These are phyloP conservation scores for Brachyalestes nurse DNA, from an alignment of 2,797 vertebrate genomes.

Conservation along the genomic window DNA sequence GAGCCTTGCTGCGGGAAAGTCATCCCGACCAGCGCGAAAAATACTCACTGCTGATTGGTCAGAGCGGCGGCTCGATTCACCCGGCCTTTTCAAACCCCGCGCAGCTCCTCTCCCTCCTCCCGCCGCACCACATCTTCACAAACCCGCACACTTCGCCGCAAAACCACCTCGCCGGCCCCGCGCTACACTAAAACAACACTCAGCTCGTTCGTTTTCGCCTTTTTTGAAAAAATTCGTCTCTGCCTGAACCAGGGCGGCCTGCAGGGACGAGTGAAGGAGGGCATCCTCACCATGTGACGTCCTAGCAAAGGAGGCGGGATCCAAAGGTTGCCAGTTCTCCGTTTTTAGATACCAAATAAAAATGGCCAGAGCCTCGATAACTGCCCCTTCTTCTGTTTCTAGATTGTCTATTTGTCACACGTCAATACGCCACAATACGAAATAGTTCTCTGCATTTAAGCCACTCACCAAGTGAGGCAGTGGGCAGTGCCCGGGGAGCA, in stretches of 20 bases:
- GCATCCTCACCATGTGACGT: conserved; percentile 61
- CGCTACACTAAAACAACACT: background rate
- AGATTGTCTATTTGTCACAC: too few relatives aligned
- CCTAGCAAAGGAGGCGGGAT: conserved; percentile 43
- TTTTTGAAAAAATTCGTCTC: conserved; percentile 34
- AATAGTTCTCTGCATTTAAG: too few relatives aligned
- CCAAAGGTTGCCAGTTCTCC: conserved; percentile 51
- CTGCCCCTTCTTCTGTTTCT: too few relatives aligned
- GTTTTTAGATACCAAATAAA: background rate
- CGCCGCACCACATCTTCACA: conserved; percentile 47
- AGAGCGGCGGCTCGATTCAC: conserved; percentile 77
- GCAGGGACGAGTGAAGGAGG: conserved; percentile 49
- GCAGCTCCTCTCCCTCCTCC: conserved; percentile 30
- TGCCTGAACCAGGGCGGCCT: conserved; percentile 41
- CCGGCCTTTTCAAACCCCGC: conserved; percentile 87
- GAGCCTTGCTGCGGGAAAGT: conserved; percentile 81
- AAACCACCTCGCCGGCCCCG: background rate
- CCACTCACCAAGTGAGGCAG: too few relatives aligned
- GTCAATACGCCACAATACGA: too few relatives aligned
- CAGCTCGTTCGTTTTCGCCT: conserved; percentile 39
- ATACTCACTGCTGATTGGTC: conserved; percentile 91
- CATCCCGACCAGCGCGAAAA: conserved; percentile 95
- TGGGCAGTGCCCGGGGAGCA: too few relatives aligned
- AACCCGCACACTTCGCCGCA: background rate
- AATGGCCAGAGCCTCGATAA: background rate